Evolutionary conservation across 2,113 vertebrate genomes (phyloP), one percentile per base, ranked within the genome.

Genomic region (Clarias batrachus): DNA sequence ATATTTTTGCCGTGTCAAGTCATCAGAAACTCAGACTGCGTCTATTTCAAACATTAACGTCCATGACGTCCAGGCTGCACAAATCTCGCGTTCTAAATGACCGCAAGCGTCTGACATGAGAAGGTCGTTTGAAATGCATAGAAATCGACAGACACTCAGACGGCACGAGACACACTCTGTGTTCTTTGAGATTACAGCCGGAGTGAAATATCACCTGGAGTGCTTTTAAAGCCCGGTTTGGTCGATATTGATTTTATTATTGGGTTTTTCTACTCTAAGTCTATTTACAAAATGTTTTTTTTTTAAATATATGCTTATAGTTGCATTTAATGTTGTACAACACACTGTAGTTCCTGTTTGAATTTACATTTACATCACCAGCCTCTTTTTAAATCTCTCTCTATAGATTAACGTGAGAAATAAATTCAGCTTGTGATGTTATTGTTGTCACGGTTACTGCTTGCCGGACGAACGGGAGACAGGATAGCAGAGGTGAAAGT

Each of bases 41-140:
- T 81, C 85, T 25, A 85, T 84, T 87, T 82, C 79, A 78, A 57
- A 84, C 59, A 82, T 78, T 78, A 70, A 85, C 82, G 54, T 71
- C 48, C 78, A 27, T 33, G 52, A 59, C 81, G 65, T 66, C 23
- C 27, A 54, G 8, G 48, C 25, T 63, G 59, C 57, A 27, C 0
- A 81, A 65, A 81, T 56, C 79, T 68, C 66, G 19, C 27, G 27
- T 33, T 70, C 16, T 19, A 33, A 19, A 33, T 70, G 66, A 70
- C 16, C 9, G 14, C 27, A 0, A 68, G 65, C 13, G 4, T 71
- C 68, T 71, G 68, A 37, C 16, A 71, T 37, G 63, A 48, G 74
- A 80, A 33, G 82, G 88, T 8, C 63, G 89, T 88, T 91, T 85
- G 76, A 91, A 89, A 92, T 88, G 87, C 82, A 79, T 65, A 74